These are phyloP conservation scores for Tragelaphus imberbis DNA, from an alignment of 2,113 vertebrate genomes.

Conservation along the genomic window DNA sequence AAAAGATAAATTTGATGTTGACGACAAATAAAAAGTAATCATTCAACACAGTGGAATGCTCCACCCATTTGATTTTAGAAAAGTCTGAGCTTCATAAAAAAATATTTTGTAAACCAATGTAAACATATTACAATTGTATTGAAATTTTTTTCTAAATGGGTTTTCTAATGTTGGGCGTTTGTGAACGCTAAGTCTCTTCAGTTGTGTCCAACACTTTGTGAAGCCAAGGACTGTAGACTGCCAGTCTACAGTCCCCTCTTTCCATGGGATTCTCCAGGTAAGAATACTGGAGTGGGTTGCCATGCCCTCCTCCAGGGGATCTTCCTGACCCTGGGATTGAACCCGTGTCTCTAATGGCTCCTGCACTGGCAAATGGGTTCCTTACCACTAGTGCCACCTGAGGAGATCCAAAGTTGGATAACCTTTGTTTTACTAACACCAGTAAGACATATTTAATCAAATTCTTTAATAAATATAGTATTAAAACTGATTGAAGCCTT, in stretches of 20 bases:
- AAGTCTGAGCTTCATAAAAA: neutral
- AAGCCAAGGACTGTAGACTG: neutral
- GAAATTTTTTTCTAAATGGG: neutral
- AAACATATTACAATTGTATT: neutral
- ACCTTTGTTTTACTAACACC: neutral
- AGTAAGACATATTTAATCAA: neutral
- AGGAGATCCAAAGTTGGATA: neutral
- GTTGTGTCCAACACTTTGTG: accelerated
- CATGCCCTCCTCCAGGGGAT: neutral
- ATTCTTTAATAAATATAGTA: neutral
- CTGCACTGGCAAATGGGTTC: neutral
- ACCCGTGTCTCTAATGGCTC: neutral
- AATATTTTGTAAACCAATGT: neutral
- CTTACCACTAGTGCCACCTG: neutral
- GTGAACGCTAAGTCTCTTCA: neutral
- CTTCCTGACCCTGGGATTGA: neutral
- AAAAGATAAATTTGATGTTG: neutral
- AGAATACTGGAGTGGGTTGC: neutral
- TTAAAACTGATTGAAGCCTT: neutral
- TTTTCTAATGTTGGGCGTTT: neutral
- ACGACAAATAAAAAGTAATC: neutral
- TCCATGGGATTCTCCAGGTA: neutral
- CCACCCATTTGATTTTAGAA: neutral
- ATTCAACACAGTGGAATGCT: too few species aligned
- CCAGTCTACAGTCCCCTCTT: neutral